A percentile compares a stretch with the other conserved stretches of the same genome.
phyloP scores from a whole-genome alignment of 2,797 vertebrate species.

The Periophthalmus magnuspinnatus region DNA sequence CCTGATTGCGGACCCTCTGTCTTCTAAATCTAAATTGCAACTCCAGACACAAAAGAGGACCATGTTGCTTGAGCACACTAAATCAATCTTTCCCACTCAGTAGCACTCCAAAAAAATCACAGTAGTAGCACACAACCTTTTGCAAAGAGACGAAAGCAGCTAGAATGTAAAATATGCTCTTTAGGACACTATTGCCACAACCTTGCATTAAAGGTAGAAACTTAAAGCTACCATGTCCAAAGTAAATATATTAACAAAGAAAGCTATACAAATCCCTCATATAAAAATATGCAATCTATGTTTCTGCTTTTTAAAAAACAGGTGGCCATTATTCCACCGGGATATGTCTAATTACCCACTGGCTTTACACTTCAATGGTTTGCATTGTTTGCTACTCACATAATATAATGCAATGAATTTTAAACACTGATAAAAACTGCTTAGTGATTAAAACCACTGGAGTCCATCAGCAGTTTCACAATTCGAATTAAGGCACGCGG shows the following conservation, averaged over 20 bases:
- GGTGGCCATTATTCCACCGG: constrained; percentile 78
- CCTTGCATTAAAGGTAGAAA: constrained; percentile 25
- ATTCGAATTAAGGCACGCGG: constrained; percentile 47
- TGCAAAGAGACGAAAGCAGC: constrained; percentile 25
- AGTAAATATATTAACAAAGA: constrained; percentile 12
- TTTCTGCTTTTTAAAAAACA: constrained; percentile 54
- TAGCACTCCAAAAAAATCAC: constrained; percentile 42
- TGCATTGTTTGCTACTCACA: constrained; percentile 85
- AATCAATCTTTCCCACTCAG: constrained; percentile 65
- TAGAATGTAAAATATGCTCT: constrained; percentile 36
- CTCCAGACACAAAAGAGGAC: constrained; percentile 70
- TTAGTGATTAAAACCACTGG: constrained; percentile 85
- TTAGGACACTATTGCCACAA: constrained; percentile 18
- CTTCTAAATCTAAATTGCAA: constrained; percentile 79
- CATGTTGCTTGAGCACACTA: constrained; percentile 59
- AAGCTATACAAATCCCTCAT: background rate
- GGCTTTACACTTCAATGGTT: constrained; percentile 87
- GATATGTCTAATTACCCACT: constrained; percentile 82
- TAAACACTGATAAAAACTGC: constrained; percentile 84
- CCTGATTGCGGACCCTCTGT: constrained; percentile 76
- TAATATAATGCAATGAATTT: constrained; percentile 89
- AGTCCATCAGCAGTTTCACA: constrained; percentile 81
- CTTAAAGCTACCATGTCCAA: constrained; percentile 11
- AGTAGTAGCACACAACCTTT: constrained; percentile 34
- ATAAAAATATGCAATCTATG: constrained; percentile 13